These are phyloP conservation scores for Mylabris sibirica DNA, from an alignment of 2,888 invertebrate species.

Conservation along the genomic window DNA sequence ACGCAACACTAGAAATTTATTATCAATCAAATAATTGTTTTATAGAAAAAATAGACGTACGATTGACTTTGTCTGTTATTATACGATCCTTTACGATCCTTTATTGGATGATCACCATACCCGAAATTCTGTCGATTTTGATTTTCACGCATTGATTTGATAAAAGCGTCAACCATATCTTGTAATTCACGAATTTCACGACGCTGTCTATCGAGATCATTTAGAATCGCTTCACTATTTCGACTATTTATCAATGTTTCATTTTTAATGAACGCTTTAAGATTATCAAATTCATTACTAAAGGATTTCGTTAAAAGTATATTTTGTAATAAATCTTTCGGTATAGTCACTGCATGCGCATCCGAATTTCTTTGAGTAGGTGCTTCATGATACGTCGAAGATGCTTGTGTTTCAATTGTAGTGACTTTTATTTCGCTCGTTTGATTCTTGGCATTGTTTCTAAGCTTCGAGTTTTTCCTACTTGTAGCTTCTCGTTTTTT, in stretches of 20 bases:
- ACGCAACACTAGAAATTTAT: background rate
- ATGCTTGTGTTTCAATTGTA: background rate
- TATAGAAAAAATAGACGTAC: background rate
- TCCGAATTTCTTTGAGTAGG: background rate
- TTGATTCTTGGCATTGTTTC: background rate
- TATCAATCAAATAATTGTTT: background rate
- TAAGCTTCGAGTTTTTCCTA: background rate
- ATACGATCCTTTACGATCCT: background rate
- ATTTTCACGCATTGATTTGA: constrained; percentile 14
- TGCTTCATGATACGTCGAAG: background rate
- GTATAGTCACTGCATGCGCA: constrained; percentile 9
- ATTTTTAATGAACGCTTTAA: constrained; percentile 16
- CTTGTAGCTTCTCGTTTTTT: background rate
- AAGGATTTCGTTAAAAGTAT: background rate
- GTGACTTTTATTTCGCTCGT: background rate
- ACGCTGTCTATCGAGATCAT: constrained; percentile 23
- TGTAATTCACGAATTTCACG: constrained; percentile 26
- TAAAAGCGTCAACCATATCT: constrained; percentile 21
- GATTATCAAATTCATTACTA: constrained; percentile 11
- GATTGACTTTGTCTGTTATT: background rate
- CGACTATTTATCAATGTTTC: constrained; percentile 18
- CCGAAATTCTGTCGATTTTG: constrained; percentile 9
- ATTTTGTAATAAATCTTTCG: constrained; percentile 12
- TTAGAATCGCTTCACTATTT: constrained; percentile 23
- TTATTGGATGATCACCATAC: background rate